These are phyloP conservation scores for Dipodomys merriami DNA, from an alignment of 2,113 vertebrate species.

Conservation along the genomic window DNA sequence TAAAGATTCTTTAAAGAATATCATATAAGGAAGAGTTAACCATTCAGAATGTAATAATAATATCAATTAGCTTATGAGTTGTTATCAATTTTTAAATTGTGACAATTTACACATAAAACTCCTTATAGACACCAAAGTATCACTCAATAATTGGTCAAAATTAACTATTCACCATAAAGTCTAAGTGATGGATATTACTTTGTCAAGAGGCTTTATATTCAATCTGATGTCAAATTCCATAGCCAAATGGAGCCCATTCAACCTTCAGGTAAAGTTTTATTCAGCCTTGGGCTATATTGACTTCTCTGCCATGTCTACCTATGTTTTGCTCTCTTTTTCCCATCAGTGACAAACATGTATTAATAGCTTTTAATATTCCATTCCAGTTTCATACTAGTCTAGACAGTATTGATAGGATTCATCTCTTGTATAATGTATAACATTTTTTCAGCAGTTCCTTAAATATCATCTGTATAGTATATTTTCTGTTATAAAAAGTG, in stretches of 20 bases:
- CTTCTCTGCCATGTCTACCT: background rate
- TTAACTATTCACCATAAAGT: background rate
- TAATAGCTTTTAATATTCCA: background rate
- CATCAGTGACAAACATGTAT: background rate
- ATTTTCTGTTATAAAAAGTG: background rate
- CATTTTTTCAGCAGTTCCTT: constrained; percentile 10
- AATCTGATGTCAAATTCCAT: background rate
- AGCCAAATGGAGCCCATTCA: background rate
- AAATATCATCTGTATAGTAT: background rate
- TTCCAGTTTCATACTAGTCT: background rate
- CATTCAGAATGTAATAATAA: background rate
- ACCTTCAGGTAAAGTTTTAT: background rate
- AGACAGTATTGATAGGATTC: background rate
- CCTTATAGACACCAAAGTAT: background rate
- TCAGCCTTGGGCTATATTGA: background rate
- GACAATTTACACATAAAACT: background rate
- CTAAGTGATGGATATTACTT: background rate
- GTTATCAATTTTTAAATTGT: background rate
- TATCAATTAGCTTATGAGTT: background rate
- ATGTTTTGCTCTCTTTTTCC: background rate
- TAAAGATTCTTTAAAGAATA: background rate
- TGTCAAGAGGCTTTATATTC: background rate
- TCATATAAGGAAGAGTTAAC: background rate
- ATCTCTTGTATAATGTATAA: background rate
- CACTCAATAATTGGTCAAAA: background rate